Base-by-base conservation (phyloP, 2,113 vertebrate species). In the Otolemur garnettii region DNA sequence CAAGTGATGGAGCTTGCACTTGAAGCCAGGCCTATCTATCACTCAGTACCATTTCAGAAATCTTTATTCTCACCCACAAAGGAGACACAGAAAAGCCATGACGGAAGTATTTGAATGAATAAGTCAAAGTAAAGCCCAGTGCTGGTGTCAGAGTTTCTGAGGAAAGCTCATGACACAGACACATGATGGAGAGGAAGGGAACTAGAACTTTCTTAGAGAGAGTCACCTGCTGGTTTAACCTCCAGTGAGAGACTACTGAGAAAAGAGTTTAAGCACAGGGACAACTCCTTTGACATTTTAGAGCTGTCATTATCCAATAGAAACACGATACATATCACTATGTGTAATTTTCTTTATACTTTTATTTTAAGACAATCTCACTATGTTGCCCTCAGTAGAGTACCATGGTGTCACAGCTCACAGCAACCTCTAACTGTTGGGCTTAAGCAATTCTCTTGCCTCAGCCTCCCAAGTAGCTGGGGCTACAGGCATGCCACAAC, bases 21-120 rank as follows among this genome's bases (percentile, higher is more conserved):
- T 4, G 5, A 93, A 80, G 42, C 9, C 33, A 38, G 69, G 45
- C 18, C 1, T 2, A 2, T 26, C 60, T 45, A 21, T 64, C 66
- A 80, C 79, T 90, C 85, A 75, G 66, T 24, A 74, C n/a, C 21
- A 1, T 90, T 92, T 71, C 72, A 94, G 85, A 38, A 92, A 95
- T 78, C 71, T 91, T 53, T 22, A 53, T 68, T 82, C 17, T 96
- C 75, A 74, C 30, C 30, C 66, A 35, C 60, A 42, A 77, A 95
- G 38, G 69, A 86, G 59, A 83, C 9, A 50, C 15, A 57, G 71
- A 42, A 92, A 87, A 53, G 22, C 69, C 26, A n/a, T 26, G n/a
- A 30, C 45, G 62, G 21, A 12, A 42, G 9, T 38, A 19, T 90
- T 77, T 78, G 50, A n/a, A 45, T 59, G 82, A 85, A 11, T 50